Conservation (phyloP, 2,113 vertebrate species). For the Chrysochloris asiatica region DNA sequence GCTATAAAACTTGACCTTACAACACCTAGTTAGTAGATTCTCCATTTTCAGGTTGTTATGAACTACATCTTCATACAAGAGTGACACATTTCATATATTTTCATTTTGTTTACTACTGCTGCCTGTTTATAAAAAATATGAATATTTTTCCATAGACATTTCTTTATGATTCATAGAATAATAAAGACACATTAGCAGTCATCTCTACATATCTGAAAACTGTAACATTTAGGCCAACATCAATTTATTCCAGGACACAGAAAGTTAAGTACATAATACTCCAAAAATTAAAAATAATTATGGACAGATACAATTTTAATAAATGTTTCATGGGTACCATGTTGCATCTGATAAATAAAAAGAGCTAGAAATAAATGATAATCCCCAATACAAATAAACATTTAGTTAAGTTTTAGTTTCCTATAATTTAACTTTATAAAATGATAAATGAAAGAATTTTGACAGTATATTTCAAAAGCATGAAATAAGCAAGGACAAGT, state of each 20-base stretch:
- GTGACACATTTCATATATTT: background rate
- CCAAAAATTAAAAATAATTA: background rate
- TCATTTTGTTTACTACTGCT: background rate
- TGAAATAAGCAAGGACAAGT: background rate
- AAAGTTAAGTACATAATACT: background rate
- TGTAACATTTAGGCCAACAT: background rate
- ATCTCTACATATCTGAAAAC: background rate
- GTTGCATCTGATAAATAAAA: background rate
- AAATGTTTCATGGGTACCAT: background rate
- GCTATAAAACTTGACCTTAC: background rate
- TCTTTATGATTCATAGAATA: constrained; percentile 18
- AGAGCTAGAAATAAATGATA: constrained; percentile 15
- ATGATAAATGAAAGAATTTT: background rate
- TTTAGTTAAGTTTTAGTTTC: background rate
- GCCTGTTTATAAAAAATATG: constrained; percentile 24
- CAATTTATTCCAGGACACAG: background rate
- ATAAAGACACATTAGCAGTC: background rate
- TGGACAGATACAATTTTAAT: background rate
- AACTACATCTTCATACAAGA: background rate
- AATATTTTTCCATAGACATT: background rate
- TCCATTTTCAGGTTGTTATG: background rate
- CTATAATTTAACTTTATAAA: background rate
- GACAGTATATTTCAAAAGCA: background rate
- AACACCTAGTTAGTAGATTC: constrained; percentile 24
- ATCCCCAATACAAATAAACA: background rate